Evolutionary conservation across 2,797 vertebrate species (phyloP), one percentile per base, ranked within the genome.

Genomic region (Enteromius afrohamiltoni): DNA sequence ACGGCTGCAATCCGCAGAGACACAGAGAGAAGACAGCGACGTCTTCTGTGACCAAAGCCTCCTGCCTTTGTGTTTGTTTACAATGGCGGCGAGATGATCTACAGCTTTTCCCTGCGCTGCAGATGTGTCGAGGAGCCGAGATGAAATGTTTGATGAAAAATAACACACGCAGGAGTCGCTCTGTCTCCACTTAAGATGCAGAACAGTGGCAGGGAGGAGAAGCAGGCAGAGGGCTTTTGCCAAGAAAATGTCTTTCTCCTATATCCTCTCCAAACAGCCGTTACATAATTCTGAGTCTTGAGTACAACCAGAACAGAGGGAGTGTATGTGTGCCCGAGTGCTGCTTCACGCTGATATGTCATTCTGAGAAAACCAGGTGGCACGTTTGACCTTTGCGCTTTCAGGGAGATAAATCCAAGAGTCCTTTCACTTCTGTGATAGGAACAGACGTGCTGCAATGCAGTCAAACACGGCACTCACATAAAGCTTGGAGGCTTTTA

Each of bases 191-290:
- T 67, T 73, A 55, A 55, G 53, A 76, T 71, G 70, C 53, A 79
- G 62, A 55, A 62, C 34, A 68, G 79, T 31, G 17, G 11, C n/a
- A 51, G 40, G 37, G 76, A 49, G 74, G 16, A 70, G 21, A 78
- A 65, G 68, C 10, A 84, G 64, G 88, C 77, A 83, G 79, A 74
- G 81, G 85, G 80, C 74, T 86, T 85, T 89, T 85, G 87, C 90
- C 88, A 87, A 77, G 87, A 86, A 51, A 73, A 77, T 88, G 90
- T 91, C 90, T 89, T 91, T 87, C 82, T 47, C 53, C 29, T 23
- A 70, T 58, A 75, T 75, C 45, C 80, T 87, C 23, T 67, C 80
- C 87, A 87, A 86, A 80, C 64, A 83, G 73, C 85, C 88, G 47
- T 29, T 42, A 45, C 73, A 19, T 85, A 89, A 89, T 68, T 26